phyloP scores from a whole-genome alignment of 2,888 invertebrate species.

The Brachyptera putata region DNA sequence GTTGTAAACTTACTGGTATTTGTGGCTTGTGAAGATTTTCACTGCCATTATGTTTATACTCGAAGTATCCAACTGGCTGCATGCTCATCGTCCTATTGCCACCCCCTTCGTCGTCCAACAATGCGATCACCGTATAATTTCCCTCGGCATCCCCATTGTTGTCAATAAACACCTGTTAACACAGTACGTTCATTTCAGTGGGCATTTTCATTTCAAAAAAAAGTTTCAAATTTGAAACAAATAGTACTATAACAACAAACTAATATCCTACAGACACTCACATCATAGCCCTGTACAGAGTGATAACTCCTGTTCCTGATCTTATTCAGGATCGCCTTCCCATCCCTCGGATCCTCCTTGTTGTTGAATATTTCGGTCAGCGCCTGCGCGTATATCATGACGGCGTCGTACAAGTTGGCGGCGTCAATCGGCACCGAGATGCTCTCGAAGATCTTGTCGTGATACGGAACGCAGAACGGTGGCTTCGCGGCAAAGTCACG shows the following conservation, averaged over 20 bases:
- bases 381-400: constrained; percentile 80
- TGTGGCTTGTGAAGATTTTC: constrained; percentile 50
- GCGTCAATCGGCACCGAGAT: constrained; percentile 76
- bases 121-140: constrained; percentile 81
- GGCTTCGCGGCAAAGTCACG: constrained; percentile 63
- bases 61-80: constrained; percentile 73
- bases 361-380: constrained; percentile 62
- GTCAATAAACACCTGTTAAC: constrained; percentile 80
- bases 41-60: constrained; percentile 50
- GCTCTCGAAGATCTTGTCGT: constrained; percentile 67
- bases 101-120: constrained; percentile 58
- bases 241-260: too few relatives aligned
- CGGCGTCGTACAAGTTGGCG: constrained; percentile 81
- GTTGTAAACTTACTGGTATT: background rate
- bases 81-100: constrained; percentile 62
- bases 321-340: constrained; percentile 67
- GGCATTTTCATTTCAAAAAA: too few relatives aligned
- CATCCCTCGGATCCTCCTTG: constrained; percentile 68
- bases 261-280: constrained; percentile 44
- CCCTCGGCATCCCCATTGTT: constrained; percentile 86
- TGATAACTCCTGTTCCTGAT: constrained; percentile 72
- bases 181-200: too few relatives aligned
- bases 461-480: constrained; percentile 76
- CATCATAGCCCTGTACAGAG: constrained; percentile 76
- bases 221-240: too few relatives aligned